These are phyloP conservation scores for Lineus longissimus DNA, from an alignment of 1,140 invertebrate species.

Conservation along the genomic window DNA sequence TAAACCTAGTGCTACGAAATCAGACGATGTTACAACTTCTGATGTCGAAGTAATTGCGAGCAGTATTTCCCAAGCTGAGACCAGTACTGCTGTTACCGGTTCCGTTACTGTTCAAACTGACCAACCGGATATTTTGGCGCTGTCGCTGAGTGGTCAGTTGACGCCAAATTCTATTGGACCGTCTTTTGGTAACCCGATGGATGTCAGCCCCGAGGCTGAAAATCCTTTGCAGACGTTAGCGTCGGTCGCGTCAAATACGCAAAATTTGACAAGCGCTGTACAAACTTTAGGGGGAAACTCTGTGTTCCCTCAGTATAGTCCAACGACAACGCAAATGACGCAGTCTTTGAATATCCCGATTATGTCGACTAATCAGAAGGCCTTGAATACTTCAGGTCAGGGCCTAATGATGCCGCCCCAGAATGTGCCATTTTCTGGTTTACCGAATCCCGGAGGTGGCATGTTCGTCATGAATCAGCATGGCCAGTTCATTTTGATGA, in stretches of 20 bases:
- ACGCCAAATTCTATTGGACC: too few species aligned
- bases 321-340: constrained; percentile 19
- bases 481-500: constrained; percentile 40
- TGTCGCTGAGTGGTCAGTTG: too few species aligned
- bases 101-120: too few species aligned
- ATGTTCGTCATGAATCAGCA: constrained; percentile 19
- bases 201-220: too few species aligned
- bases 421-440: constrained; percentile 16
- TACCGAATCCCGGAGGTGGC: constrained; percentile 16
- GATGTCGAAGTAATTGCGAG: too few species aligned
- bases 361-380: constrained; percentile 12
- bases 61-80: too few species aligned
- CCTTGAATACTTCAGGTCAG: neutral
- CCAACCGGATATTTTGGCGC: too few species aligned
- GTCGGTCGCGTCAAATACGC: constrained; percentile 36
- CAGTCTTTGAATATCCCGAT: constrained; percentile 25
- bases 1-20: too few species aligned
- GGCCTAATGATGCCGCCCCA: neutral
- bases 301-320: constrained; percentile 11
- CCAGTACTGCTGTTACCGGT: too few species aligned
- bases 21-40: too few species aligned
- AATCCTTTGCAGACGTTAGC: constrained; percentile 31
- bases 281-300: neutral
- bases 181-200: too few species aligned
- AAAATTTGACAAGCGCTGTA: constrained; percentile 10